Percentiles rank a stretch among this genome's conserved stretches.
Conservation (phyloP, 2,888 invertebrate genomes). For the Synanthedon myopaeformis region DNA sequence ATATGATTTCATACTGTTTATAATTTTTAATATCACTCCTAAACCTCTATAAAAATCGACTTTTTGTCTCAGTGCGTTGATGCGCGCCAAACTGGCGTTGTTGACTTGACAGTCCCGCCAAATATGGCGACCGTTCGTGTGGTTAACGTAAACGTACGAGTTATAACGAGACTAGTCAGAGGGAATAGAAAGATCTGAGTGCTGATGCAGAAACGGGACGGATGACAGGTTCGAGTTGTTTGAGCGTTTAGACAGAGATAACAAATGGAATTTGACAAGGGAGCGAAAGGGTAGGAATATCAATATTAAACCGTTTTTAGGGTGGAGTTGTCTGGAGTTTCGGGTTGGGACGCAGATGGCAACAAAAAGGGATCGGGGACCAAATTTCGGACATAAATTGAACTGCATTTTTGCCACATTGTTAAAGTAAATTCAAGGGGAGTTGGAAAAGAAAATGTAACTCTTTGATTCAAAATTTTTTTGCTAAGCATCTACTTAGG, state of each 20-base stretch:
- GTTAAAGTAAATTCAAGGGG: conserved; percentile 32
- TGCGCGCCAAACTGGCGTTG: conserved; percentile 67
- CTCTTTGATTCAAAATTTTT: too few relatives aligned
- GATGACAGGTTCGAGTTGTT: conserved; percentile 52
- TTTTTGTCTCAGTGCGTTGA: conserved; percentile 45
- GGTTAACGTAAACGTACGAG: conserved; percentile 68
- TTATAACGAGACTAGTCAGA: conserved; percentile 62
- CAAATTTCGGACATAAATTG: conserved; percentile 66
- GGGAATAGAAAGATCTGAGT: conserved; percentile 50
- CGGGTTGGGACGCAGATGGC: conserved; percentile 60
- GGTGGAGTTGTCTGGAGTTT: conserved; percentile 69
- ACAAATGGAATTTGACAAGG: conserved; percentile 40
- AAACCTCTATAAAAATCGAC: conserved; percentile 35
- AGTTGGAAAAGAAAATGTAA: neutral
- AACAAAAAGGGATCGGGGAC: conserved; percentile 64
- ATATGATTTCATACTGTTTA: conserved; percentile 5
- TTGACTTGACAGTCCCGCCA: conserved; percentile 66
- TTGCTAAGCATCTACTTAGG: too few relatives aligned
- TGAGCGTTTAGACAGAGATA: conserved; percentile 53
- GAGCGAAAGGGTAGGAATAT: conserved; percentile 56
- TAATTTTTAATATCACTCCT: neutral
- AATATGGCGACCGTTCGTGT: conserved; percentile 66
- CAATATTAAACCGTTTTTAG: conserved; percentile 61
- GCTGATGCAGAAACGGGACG: conserved; percentile 57
- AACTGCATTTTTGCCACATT: conserved; percentile 66